A percentile compares a stretch with the other conserved stretches of the same genome.
These are phyloP conservation scores for Willisornis vidua DNA, from an alignment of 2,113 vertebrate species.

Conservation along the genomic window DNA sequence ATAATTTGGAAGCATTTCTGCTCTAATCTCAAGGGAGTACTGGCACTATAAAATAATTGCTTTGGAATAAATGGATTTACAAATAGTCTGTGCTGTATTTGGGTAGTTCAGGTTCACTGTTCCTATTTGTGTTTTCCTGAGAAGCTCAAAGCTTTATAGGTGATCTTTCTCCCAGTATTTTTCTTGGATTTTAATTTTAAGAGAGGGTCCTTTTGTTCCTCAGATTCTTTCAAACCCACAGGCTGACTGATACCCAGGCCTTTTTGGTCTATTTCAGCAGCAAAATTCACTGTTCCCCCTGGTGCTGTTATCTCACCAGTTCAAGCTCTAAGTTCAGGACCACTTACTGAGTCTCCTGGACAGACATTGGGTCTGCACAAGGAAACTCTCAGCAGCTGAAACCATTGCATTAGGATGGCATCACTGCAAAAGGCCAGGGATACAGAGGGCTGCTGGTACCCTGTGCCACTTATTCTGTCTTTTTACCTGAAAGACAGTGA, in stretches of 20 bases:
- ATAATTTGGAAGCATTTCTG: conserved; percentile 28
- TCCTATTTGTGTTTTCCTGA: background rate
- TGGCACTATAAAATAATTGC: conserved; percentile 17
- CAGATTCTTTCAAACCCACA: background rate
- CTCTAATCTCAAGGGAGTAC: conserved; percentile 13
- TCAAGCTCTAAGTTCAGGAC: background rate
- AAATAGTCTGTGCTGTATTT: conserved; percentile 15
- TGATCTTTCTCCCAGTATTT: background rate
- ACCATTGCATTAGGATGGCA: background rate
- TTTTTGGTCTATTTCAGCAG: background rate
- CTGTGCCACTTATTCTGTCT: background rate
- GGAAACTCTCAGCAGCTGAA: background rate
- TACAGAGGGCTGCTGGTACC: background rate
- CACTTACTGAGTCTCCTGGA: background rate
- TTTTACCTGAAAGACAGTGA: background rate
- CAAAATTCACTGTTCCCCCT: background rate
- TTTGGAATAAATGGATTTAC: conserved; percentile 18
- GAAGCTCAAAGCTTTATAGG: background rate
- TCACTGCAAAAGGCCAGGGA: background rate
- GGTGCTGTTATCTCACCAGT: background rate
- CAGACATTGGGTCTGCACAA: background rate
- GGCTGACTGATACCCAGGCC: background rate
- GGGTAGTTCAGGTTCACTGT: background rate
- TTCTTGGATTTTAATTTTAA: background rate
- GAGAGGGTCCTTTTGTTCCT: background rate